Conservation (phyloP, 1,140 invertebrate genomes). For the Muscidifurax raptorellus region DNA sequence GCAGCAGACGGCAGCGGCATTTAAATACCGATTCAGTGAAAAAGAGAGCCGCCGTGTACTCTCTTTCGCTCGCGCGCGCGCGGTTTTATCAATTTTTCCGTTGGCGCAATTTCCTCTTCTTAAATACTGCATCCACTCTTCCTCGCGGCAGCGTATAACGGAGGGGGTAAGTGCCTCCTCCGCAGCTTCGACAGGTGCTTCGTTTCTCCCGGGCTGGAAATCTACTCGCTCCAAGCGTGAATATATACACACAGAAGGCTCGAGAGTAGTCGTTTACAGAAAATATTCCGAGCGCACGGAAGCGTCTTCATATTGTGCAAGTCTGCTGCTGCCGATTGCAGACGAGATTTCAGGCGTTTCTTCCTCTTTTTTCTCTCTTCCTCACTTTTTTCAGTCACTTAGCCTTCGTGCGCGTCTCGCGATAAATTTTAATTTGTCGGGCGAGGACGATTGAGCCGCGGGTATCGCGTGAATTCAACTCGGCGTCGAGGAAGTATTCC, state of each 20-base stretch:
- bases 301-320: conserved; percentile 14
- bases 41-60: no score
- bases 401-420: neutral
- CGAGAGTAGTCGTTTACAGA: conserved; percentile 3
- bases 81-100: neutral
- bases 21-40: conserved; percentile 8
- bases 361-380: neutral
- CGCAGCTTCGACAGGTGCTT: conserved; percentile 43
- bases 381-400: neutral
- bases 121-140: conserved; percentile 29
- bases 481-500: no score
- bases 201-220: conserved; percentile 36
- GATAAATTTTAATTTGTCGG: neutral
- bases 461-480: no score
- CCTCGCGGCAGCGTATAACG: neutral
- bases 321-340: neutral
- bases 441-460: neutral
- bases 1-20: neutral
- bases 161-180: neutral
- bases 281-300: conserved; percentile 37
- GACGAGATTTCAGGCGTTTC: neutral
- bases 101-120: neutral
- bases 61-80: no score
- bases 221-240: neutral
- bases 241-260: neutral